phyloP scores from a whole-genome alignment of 2,113 vertebrate genomes.

The Murina feae region DNA sequence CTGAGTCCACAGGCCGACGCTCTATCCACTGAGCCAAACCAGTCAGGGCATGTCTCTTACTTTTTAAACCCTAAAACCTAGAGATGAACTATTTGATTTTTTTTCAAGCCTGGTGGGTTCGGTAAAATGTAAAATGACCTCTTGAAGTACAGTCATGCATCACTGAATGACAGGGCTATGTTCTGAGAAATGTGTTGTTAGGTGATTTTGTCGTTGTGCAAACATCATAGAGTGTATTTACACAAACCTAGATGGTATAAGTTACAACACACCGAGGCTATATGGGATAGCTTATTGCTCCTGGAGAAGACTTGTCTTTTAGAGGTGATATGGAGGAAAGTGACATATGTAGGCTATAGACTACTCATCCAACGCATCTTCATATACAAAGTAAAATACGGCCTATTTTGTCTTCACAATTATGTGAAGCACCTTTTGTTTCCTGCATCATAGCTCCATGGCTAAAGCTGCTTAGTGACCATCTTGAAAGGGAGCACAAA shows the following conservation, averaged over 20 bases:
- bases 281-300: neutral
- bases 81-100: neutral
- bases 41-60: too few relatives aligned
- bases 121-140: neutral
- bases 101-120: neutral
- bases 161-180: neutral
- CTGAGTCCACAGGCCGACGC: too few relatives aligned
- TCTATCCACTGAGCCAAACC: too few relatives aligned
- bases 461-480: neutral
- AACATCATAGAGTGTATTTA: neutral
- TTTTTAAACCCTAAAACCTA: neutral
- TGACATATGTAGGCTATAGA: neutral
- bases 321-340: neutral
- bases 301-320: neutral
- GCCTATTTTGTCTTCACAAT: neutral
- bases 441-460: neutral
- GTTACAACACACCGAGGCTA: too few relatives aligned
- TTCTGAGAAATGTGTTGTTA: neutral
- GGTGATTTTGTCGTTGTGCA: neutral
- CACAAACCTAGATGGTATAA: neutral
- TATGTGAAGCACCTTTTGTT: neutral
- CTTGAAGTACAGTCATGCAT: neutral
- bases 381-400: neutral
- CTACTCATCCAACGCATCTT: neutral
- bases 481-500: neutral